Percentiles rank a stretch among this genome's conserved stretches.
phyloP scores from a whole-genome alignment of 2,888 invertebrate genomes.

The Sminthurides aquaticus region DNA sequence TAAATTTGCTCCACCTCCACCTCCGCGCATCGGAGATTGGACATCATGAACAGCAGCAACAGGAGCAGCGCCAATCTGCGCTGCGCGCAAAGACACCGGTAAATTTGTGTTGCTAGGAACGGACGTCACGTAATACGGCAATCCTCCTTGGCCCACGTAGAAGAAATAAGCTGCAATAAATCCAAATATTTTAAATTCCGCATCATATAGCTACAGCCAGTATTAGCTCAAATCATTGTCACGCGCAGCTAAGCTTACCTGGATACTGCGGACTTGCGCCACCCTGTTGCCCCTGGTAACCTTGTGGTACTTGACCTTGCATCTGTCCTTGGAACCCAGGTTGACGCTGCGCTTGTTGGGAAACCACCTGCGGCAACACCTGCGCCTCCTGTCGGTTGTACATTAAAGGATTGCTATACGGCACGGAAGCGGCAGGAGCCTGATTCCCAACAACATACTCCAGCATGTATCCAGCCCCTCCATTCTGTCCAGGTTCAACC shows the following conservation, averaged over 20 bases:
- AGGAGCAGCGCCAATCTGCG: slow-evolving; percentile 44
- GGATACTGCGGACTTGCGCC: neutral
- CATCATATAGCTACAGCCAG: too few relatives aligned
- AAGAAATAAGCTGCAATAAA: slow-evolving; percentile 32
- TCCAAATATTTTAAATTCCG: too few relatives aligned
- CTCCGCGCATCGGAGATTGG: too few relatives aligned
- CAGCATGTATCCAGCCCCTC: neutral
- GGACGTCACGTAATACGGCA: slow-evolving; percentile 32
- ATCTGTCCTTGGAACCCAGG: neutral
- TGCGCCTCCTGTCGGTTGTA: neutral
- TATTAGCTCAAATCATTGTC: too few relatives aligned
- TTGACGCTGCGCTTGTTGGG: neutral
- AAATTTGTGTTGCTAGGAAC: slow-evolving; percentile 18
- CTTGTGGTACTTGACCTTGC: neutral
- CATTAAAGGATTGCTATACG: neutral
- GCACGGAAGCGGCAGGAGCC: too few relatives aligned
- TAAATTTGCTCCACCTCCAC: slow-evolving; percentile 6
- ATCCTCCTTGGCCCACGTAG: slow-evolving; percentile 34
- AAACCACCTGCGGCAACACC: too few relatives aligned
- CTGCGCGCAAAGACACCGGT: slow-evolving; percentile 32
- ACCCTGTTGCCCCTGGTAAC: neutral
- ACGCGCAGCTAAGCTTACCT: neutral
- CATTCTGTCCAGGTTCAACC: neutral
- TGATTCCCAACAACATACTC: neutral
- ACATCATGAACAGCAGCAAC: slow-evolving; percentile 47